A percentile compares a stretch with the other conserved stretches of the same genome.
phyloP scores from a whole-genome alignment of 2,888 invertebrate genomes.

The Lottia scabra region DNA sequence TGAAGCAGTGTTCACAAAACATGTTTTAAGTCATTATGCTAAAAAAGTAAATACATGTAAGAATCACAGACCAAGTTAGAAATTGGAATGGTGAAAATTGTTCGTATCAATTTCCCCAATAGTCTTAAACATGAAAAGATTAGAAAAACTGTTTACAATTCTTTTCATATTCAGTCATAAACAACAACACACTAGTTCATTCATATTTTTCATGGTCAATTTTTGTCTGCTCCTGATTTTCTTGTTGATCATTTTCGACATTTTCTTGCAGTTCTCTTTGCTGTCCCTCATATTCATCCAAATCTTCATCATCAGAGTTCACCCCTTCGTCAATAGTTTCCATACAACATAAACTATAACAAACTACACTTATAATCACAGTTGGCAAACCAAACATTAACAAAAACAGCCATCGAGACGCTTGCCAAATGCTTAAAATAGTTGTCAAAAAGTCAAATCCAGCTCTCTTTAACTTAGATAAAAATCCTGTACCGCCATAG shows the following conservation, averaged over 20 bases:
- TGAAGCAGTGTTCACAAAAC: no score
- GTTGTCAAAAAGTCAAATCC: slow-evolving; percentile 87
- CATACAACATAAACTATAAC: slow-evolving; percentile 95
- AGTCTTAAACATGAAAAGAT: no score
- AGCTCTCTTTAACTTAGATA: slow-evolving; percentile 81
- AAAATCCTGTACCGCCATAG: slow-evolving; percentile 86
- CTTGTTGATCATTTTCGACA: not conserved
- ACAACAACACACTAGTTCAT: not conserved
- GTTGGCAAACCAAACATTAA: slow-evolving; percentile 94
- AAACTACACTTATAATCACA: slow-evolving; percentile 91
- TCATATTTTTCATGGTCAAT: not conserved
- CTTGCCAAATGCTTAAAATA: slow-evolving; percentile 72
- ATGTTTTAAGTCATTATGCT: no score
- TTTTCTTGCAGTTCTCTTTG: not conserved
- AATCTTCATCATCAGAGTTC: slow-evolving; percentile 74
- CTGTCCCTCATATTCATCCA: slow-evolving; percentile 41
- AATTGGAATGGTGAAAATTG: no score
- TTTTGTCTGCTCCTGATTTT: not conserved
- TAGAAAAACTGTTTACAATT: no score
- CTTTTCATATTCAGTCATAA: no score
- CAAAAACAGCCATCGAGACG: slow-evolving; percentile 85
- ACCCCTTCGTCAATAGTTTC: slow-evolving; percentile 86
- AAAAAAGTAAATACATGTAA: no score
- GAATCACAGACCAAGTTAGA: no score
- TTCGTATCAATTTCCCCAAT: no score